Percentiles rank a stretch among this genome's conserved stretches.
Evolutionary conservation across 2,113 vertebrate genomes (phyloP).

Genomic region (Columbina picui): DNA sequence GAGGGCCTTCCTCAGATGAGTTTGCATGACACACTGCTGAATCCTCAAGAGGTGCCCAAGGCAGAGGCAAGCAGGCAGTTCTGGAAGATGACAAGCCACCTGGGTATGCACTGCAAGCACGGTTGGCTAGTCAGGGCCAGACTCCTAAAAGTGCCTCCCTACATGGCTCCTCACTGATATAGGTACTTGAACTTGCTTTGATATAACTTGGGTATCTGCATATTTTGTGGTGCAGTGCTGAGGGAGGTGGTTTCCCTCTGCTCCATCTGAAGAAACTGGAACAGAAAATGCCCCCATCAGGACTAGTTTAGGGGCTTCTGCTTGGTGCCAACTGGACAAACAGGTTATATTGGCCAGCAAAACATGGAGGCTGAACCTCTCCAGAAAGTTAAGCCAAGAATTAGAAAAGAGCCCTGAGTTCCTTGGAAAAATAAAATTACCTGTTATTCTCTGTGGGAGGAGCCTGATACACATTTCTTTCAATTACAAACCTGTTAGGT

Average conservation of each 20-base stretch:
- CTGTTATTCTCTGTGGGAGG: background rate
- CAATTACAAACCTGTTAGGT: background rate
- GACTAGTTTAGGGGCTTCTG: background rate
- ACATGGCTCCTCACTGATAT: background rate
- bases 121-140: background rate
- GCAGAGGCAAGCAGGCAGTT: background rate
- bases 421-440: background rate
- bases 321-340: background rate
- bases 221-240: background rate
- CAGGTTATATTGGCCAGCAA: background rate
- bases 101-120: fast-evolving
- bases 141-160: background rate
- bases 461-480: background rate
- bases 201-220: background rate
- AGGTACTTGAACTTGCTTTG: background rate
- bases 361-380: background rate
- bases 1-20: background rate
- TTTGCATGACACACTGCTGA: background rate
- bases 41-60: background rate
- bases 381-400: background rate
- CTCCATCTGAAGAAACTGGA: background rate
- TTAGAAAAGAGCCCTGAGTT: background rate
- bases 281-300: background rate
- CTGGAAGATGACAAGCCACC: background rate
- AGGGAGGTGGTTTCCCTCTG: background rate